phyloP scores from a whole-genome alignment of 2,113 vertebrate species.

The Channa maculata region DNA sequence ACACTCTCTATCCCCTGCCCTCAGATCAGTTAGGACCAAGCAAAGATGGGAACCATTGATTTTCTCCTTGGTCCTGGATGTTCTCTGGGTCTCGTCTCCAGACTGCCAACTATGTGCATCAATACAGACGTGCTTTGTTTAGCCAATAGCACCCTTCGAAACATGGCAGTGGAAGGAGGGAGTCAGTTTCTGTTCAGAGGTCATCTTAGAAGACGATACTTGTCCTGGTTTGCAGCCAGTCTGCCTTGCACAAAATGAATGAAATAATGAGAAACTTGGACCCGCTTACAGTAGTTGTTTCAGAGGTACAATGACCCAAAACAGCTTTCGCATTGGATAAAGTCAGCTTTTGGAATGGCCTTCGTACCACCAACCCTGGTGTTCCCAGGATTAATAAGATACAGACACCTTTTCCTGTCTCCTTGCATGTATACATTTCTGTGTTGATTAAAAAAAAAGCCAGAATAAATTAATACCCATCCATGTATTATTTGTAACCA shows the following conservation, averaged over 20 bases:
- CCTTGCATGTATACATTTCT: too few species aligned
- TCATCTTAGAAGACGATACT: slow-evolving; percentile 58
- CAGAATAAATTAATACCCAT: too few species aligned
- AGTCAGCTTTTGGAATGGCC: too few species aligned
- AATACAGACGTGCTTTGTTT: slow-evolving; percentile 76
- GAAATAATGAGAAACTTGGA: slow-evolving; percentile 35
- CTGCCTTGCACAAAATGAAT: too few species aligned
- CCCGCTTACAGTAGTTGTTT: too few species aligned
- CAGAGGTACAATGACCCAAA: too few species aligned
- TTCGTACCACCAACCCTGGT: too few species aligned
- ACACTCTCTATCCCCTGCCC: slow-evolving; percentile 57
- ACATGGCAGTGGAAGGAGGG: slow-evolving; percentile 11
- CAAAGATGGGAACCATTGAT: slow-evolving; percentile 77
- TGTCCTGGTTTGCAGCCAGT: slow-evolving; percentile 24
- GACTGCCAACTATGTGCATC: slow-evolving; percentile 77
- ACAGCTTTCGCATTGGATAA: too few species aligned
- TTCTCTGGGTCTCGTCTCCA: slow-evolving; percentile 69
- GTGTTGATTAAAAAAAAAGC: too few species aligned
- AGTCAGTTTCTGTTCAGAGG: slow-evolving; percentile 61
- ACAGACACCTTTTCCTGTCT: too few species aligned
- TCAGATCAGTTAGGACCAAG: slow-evolving; percentile 51
- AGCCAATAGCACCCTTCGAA: slow-evolving; percentile 74
- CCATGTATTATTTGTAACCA: too few species aligned
- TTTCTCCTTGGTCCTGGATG: slow-evolving; percentile 72
- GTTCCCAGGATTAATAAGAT: too few species aligned